Percentiles rank a stretch among this genome's conserved stretches.
Evolutionary conservation across 2,888 invertebrate genomes (phyloP).

Genomic region (Synanthedon tipuliformis): DNA sequence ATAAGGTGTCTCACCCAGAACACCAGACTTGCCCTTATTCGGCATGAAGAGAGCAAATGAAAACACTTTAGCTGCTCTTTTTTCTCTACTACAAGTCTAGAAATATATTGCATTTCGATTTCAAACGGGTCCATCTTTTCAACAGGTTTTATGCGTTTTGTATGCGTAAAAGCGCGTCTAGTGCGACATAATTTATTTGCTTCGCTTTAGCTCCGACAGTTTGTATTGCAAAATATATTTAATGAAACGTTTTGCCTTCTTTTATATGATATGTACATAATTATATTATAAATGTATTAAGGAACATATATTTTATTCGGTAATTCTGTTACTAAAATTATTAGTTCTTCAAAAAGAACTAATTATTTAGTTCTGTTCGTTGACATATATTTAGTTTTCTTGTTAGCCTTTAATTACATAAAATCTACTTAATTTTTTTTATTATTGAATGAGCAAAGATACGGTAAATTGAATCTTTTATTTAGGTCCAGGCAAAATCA

Average conservation of each 20-base stretch:
- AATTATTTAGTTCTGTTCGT: too few relatives aligned
- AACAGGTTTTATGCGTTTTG: conserved; percentile 2
- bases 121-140: neutral
- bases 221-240: neutral
- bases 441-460: too few relatives aligned
- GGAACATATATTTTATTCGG: too few relatives aligned
- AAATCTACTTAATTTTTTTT: too few relatives aligned
- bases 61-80: neutral
- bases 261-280: too few relatives aligned
- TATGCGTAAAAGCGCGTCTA: conserved; percentile 3
- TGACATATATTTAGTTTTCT: too few relatives aligned
- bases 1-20: neutral
- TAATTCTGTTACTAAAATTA: too few relatives aligned
- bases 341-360: too few relatives aligned
- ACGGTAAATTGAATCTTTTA: neutral
- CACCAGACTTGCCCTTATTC: neutral
- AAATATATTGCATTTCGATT: neutral
- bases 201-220: conserved; percentile 1
- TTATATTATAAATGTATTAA: too few relatives aligned
- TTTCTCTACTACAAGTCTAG: neutral
- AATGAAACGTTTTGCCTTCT: neutral
- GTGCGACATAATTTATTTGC: conserved; percentile 3
- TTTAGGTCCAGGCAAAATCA: neutral
- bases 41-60: neutral
- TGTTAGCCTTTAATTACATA: too few relatives aligned